Evolutionary conservation across 2,113 vertebrate genomes (phyloP).

Genomic region (Thunnus maccoyii): DNA sequence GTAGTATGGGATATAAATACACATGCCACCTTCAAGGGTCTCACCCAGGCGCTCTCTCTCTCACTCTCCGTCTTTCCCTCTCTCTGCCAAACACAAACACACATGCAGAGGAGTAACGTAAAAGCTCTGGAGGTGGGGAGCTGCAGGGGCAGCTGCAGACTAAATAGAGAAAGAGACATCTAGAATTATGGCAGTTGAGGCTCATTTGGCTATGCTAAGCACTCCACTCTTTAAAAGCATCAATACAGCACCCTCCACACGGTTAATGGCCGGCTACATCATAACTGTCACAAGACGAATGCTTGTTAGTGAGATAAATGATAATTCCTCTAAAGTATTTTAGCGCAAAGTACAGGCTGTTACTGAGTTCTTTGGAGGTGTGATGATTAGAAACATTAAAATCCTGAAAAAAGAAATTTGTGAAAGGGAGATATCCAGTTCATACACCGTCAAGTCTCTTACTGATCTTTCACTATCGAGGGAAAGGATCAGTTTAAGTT

Average conservation of each 20-base stretch:
- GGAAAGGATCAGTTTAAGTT: conserved; percentile 40
- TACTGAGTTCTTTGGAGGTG: neutral
- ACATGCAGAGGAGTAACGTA: conserved; percentile 49
- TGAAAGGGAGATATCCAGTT: conserved; percentile 3
- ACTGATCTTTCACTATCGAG: conserved; percentile 37
- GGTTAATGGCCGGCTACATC: conserved; percentile 29
- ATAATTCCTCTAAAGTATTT: conserved; percentile 32
- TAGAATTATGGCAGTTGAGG: conserved; percentile 61
- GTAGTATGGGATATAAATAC: conserved; percentile 60
- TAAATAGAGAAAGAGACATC: conserved; percentile 63
- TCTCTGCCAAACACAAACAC: conserved; percentile 28
- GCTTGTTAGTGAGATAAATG: conserved; percentile 37
- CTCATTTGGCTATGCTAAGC: conserved; percentile 44
- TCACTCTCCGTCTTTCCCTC: conserved; percentile 5
- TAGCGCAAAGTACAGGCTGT: conserved; percentile 27
- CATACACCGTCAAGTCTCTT: conserved; percentile 6
- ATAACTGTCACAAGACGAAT: conserved; percentile 32
- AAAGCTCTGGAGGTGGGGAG: conserved; percentile 53
- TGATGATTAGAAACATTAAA: neutral
- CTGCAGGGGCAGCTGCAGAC: conserved; percentile 61
- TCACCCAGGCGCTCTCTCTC: conserved; percentile 14
- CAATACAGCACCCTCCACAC: conserved; percentile 2
- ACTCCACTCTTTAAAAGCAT: conserved; percentile 37
- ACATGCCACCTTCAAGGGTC: conserved; percentile 47
- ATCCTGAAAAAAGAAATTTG: conserved; percentile 9